phyloP scores from a whole-genome alignment of 2,888 invertebrate genomes.

The Trachelus troglodyta region DNA sequence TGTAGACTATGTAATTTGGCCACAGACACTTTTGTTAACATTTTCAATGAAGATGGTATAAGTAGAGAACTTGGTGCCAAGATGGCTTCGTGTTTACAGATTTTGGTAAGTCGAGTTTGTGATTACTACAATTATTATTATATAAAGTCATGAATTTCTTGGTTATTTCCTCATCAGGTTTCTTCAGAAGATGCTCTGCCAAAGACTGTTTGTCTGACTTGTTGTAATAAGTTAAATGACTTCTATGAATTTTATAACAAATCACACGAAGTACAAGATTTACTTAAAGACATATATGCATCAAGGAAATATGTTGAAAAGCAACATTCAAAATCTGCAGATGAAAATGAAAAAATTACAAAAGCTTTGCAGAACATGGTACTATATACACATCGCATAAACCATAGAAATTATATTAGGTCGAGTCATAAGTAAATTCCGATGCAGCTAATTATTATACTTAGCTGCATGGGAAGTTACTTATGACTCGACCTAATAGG shows the following conservation, averaged over 20 bases:
- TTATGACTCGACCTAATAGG: neutral
- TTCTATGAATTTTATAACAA: conserved; percentile 49
- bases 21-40: conserved; percentile 39
- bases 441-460: no score
- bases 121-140: conserved; percentile 9
- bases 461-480: no score
- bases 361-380: conserved; percentile 15
- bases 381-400: neutral
- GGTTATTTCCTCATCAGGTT: conserved; percentile 31
- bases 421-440: no score
- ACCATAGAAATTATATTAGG: neutral
- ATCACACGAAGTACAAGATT: conserved; percentile 46
- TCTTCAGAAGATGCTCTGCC: conserved; percentile 48
- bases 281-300: conserved; percentile 43
- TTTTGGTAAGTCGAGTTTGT: conserved; percentile 38
- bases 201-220: conserved; percentile 46
- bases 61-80: conserved; percentile 41
- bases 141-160: no score
- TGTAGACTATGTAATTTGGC: conserved; percentile 37
- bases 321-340: conserved; percentile 5
- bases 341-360: conserved; percentile 17
- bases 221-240: conserved; percentile 46
- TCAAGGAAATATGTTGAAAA: conserved; percentile 22
- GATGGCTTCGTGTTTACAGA: conserved; percentile 53
- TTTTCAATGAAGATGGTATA: conserved; percentile 45